Base-by-base conservation (phyloP, 1,140 invertebrate species). In the Amphibalanus amphitrite region DNA sequence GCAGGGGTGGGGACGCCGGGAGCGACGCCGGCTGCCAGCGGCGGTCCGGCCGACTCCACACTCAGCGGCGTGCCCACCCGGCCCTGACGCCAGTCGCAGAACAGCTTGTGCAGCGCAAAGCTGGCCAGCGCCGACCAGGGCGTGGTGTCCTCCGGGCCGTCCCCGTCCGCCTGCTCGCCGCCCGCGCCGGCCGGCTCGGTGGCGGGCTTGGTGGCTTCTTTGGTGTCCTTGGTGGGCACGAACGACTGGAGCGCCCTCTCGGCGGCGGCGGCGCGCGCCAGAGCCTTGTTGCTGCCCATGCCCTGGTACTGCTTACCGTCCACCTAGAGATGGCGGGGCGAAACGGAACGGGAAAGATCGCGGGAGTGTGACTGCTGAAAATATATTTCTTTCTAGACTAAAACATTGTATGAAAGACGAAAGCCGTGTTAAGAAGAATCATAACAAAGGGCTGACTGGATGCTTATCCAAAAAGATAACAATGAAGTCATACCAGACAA, bases 81-180 rank as follows among this genome's bases (percentile, higher is more conserved):
- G 65, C 73, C 73, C 28, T 71, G 71, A 67, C 73, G 87, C 88
- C 88, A 90, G 78, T 89, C 88, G 1, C 84, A 78, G 78, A 90
- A 89, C 33, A 90, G 79, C 79, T 89, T 89, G 78, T 88, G 87
- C 17, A 90, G 81, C 74, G 88, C 88, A 81, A 87, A 90, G 70
- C 86, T 88, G 1, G 87, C 87, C 74, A 89, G 80, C 77, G 88
- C 88, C 72, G 88, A 84, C 88, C 89, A 89, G 0, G 88, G 88
- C 72, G 89, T 82, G 70, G 86, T 84, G 73, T 87, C 85, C 72
- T 80, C 80, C 33, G n/a, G n/a, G 75, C 73, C 17, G 59, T 65
- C 25, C 28, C 72, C 30, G 70, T 72, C 26, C 72, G n/a, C 69
- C 23, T 64, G 29, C 1, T 70, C 70, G 3, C 82, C 80, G 0